Percentiles rank a stretch among this genome's conserved stretches.
These are phyloP conservation scores for Mesaphorura yosii DNA, from an alignment of 1,140 invertebrate species.

Conservation along the genomic window DNA sequence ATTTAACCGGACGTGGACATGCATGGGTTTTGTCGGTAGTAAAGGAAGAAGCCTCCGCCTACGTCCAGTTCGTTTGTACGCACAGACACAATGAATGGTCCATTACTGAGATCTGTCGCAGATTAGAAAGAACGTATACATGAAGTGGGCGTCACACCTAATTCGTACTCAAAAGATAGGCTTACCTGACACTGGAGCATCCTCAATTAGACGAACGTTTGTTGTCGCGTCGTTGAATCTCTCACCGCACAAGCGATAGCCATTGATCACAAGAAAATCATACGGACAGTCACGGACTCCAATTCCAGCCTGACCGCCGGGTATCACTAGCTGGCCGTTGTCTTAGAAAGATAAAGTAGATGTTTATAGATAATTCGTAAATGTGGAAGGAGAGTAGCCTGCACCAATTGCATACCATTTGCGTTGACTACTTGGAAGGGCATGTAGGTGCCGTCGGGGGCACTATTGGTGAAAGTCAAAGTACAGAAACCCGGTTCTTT, in stretches of 20 bases:
- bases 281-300: constrained; percentile 59
- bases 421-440: constrained; percentile 53
- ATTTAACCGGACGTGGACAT: too few species aligned
- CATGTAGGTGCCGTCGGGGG: constrained; percentile 39
- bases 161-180: too few species aligned
- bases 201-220: constrained; percentile 44
- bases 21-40: constrained; percentile 45
- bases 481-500: constrained; percentile 50
- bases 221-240: constrained; percentile 55
- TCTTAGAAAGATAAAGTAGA: constrained; percentile 16
- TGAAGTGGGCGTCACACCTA: not conserved
- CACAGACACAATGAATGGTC: constrained; percentile 44
- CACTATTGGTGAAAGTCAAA: constrained; percentile 49
- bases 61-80: constrained; percentile 40
- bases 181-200: constrained; percentile 53
- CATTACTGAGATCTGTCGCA: constrained; percentile 40
- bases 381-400: too few species aligned
- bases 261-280: constrained; percentile 56
- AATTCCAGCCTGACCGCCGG: constrained; percentile 53
- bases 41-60: constrained; percentile 44
- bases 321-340: constrained; percentile 48
- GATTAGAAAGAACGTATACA: not conserved
- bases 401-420: constrained; percentile 40
- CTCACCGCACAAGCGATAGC: constrained; percentile 55
- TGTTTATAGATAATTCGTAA: too few species aligned